Base-by-base conservation (phyloP, 92 coral and sea anemone species). In the Phenganax stokvisi region DNA sequence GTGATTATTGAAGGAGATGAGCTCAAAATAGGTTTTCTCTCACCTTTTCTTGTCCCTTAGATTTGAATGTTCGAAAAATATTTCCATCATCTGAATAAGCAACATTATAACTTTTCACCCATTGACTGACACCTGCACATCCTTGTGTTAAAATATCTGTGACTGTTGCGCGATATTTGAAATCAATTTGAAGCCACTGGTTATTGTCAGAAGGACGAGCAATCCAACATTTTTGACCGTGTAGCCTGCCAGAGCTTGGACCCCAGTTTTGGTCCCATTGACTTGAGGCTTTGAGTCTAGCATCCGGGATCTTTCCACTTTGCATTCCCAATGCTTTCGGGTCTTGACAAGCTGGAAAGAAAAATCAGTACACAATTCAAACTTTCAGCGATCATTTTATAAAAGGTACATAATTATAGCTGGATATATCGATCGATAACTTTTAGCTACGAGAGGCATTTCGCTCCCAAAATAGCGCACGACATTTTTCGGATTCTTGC, bases 61-160 rank as follows among this genome's bases (percentile, higher is more conserved):
- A 3, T 6, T 54, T 68, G 68, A 62, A 79, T 25, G 72, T 51
- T 47, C 65, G 17, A 29, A 79, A 79, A 10, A 15, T 47, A 25
- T 13, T 20, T 17, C 83, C 83, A 64, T 79, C 83, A 16, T 63
- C 68, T 12, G 72, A 60, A 51, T 79, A 79, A 13, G 59, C 17
- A 51, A 79, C 61, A 20, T 74, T 64, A 64, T 62, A 79, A 13
- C 73, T 62, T 54, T 15, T 79, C 7, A 79, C 73, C 83, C 83
- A 79, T 29, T 79, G 83, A 17, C 5, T 63, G 16, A 4, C 28
- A 30, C 30, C 74, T 10, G 13, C 0, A 8, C 83, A 59, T 15
- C 83, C 83, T 79, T 79, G 83, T 6, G 74, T 79, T 7, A 63
- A 60, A 30, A 79, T 79, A 54, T 79, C 73, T 10, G 83, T 65